These are phyloP conservation scores for Synaphobranchus kaupii DNA, from an alignment of 2,797 vertebrate species.

Conservation along the genomic window DNA sequence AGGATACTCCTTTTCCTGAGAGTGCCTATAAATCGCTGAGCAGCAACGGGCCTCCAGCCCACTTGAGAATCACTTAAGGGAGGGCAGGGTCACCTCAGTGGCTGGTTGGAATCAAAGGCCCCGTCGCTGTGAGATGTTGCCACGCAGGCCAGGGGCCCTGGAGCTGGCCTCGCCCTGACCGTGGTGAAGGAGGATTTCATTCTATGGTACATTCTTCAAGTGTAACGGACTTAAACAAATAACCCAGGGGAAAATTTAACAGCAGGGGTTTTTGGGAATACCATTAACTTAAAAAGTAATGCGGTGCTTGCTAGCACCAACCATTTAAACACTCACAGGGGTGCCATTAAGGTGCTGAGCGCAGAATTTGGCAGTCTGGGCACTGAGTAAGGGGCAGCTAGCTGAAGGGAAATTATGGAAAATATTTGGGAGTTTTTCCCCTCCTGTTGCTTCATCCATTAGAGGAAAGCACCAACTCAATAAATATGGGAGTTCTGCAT, in stretches of 20 bases:
- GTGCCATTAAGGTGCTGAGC: not conserved
- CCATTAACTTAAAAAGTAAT: conserved; percentile 42
- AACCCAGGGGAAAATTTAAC: conserved; percentile 53
- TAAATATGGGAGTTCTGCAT: not conserved
- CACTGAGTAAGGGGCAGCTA: not conserved
- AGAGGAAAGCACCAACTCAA: not conserved
- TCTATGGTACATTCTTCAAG: conserved; percentile 43
- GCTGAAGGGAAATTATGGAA: not conserved
- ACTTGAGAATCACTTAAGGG: not conserved
- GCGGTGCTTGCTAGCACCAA: conserved; percentile 6
- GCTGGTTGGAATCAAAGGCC: not conserved
- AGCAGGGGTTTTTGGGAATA: conserved; percentile 48
- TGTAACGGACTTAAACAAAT: conserved; percentile 52
- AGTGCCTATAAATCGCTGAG: not conserved
- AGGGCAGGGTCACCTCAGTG: not conserved
- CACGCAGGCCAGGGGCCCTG: not conserved
- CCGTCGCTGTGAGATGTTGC: not conserved
- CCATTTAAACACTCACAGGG: not conserved
- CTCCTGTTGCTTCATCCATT: not conserved
- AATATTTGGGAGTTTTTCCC: not conserved
- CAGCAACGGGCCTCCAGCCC: not conserved
- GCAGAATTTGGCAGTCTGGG: not conserved
- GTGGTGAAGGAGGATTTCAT: not conserved
- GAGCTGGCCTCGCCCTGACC: not conserved
- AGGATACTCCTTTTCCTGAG: not conserved